phyloP scores from a whole-genome alignment of 2,888 invertebrate species.

The Pocota personata region DNA sequence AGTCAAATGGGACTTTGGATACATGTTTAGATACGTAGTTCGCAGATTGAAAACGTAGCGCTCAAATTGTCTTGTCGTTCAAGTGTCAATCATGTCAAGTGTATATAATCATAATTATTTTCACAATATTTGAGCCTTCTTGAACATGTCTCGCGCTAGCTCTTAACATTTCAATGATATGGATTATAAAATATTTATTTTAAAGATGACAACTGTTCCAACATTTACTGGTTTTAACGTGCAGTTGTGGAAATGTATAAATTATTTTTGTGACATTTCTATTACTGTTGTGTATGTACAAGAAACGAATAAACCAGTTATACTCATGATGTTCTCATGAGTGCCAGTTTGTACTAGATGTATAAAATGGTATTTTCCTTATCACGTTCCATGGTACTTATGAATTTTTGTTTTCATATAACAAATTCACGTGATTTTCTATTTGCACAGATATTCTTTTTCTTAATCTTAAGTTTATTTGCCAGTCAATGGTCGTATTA shows the following conservation, averaged over 20 bases:
- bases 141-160: background rate
- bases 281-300: background rate
- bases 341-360: slow-evolving; percentile 26
- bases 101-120: background rate
- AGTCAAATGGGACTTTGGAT: too few relatives aligned
- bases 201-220: background rate
- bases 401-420: background rate
- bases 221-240: background rate
- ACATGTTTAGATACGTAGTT: too few relatives aligned
- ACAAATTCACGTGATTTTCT: background rate
- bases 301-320: slow-evolving; percentile 12
- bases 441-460: background rate
- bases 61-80: too few relatives aligned
- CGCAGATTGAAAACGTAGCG: too few relatives aligned
- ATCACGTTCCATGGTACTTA: slow-evolving; percentile 2
- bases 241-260: background rate
- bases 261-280: slow-evolving; percentile 17
- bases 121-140: background rate
- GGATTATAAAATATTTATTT: background rate
- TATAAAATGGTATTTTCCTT: background rate
- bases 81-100: background rate
- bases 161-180: background rate
- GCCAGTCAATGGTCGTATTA: background rate
- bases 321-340: slow-evolving; percentile 16
- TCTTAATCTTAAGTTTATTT: background rate